Evolutionary conservation across 2,888 invertebrate genomes (phyloP), one percentile per base, ranked within the genome.

Genomic region (Sphinx pinastri): DNA sequence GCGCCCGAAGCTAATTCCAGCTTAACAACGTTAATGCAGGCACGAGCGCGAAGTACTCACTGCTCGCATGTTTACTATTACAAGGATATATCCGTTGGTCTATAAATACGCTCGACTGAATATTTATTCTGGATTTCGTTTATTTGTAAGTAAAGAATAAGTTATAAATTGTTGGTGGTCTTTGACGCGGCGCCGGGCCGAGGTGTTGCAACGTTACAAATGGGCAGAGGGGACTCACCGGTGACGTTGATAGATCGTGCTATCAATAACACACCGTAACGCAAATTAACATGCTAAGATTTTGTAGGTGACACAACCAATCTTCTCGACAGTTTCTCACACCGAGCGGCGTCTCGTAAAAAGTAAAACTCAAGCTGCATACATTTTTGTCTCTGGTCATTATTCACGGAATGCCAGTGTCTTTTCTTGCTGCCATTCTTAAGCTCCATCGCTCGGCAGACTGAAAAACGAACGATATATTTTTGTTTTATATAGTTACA

Each of bases 171-270:
- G 73, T 71, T 70, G 70, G 68, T 69, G 75, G 71, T 75, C 67
- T 70, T 70, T 49, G 71, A 68, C 71, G 72, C 72, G 71, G 76
- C 72, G 19, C 67, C 16, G 3, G 59, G 19, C 58, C 49, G 51
- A 14, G 16, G 66, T 70, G 19, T 59, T 75, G 73, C 73, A 73
- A 77, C 74, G 75, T 76, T 73, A 80, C 80, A 80, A 82, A 82
- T 75, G 77, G 74, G 75, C 71, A 71, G 74, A 75, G 80, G 81
- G 81, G 82, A 78, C 77, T 70, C 73, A 68, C 66, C 70, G 69
- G 68, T 71, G 84, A 86, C 85, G 77, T 83, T 86, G 85, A 86
- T 80, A 78, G 80, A 85, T 85, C 71, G 80, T 74, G 72, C 75
- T 77, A 83, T 83, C 77, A 69, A 81, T 78, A 81, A 67, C 19